phyloP scores from a whole-genome alignment of 1,140 invertebrate genomes.

The Colletes latitarsis region DNA sequence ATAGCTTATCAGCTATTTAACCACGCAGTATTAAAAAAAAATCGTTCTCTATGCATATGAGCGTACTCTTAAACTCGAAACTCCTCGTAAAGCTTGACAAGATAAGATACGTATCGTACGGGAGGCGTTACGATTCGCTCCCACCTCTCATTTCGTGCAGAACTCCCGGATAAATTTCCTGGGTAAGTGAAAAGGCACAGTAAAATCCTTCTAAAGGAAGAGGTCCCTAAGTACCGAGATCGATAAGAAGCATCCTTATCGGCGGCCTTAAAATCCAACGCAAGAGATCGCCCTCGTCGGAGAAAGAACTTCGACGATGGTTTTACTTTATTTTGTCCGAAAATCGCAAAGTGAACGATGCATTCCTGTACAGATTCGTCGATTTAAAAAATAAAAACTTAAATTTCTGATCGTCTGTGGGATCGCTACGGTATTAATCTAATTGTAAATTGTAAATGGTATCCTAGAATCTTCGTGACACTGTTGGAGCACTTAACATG shows the following conservation, averaged over 20 bases:
- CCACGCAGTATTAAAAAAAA: slow-evolving; percentile 43
- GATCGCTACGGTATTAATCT: too few relatives aligned
- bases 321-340: too few relatives aligned
- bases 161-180: slow-evolving; percentile 17
- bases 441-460: neutral
- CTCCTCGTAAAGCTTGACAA: slow-evolving; percentile 39
- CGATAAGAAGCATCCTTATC: slow-evolving; percentile 14
- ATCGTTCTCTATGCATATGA: slow-evolving; percentile 29
- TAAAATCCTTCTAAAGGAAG: neutral
- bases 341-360: too few relatives aligned
- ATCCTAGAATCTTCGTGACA: neutral
- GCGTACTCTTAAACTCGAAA: slow-evolving; percentile 31
- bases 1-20: slow-evolving; percentile 55
- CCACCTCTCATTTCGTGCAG: neutral
- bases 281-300: neutral
- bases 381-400: too few relatives aligned
- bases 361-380: too few relatives aligned
- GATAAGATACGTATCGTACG: slow-evolving; percentile 41
- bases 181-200: slow-evolving; percentile 29
- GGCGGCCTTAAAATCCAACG: neutral
- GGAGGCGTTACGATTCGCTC: slow-evolving; percentile 19
- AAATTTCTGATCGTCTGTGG: too few relatives aligned
- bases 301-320: neutral
- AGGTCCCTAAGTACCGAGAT: neutral
- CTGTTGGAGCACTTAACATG: neutral